These are phyloP conservation scores for Ceramica pisi DNA, from an alignment of 2,888 invertebrate genomes.

Conservation along the genomic window DNA sequence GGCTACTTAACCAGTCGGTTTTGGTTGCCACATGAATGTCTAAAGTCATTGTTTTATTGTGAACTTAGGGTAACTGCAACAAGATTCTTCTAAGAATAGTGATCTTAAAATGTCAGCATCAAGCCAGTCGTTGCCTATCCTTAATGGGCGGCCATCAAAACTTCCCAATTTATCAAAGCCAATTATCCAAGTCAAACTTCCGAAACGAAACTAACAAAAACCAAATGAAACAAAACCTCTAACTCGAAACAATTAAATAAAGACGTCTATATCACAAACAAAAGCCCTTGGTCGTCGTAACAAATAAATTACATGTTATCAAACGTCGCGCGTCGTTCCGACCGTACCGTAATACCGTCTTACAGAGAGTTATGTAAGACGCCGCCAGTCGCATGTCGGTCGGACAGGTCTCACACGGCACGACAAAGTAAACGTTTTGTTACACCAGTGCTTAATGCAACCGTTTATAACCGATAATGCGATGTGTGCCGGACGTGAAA, in stretches of 20 bases:
- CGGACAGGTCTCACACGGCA: conserved; percentile 26
- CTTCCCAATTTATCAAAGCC: not conserved
- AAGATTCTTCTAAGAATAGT: too few relatives aligned
- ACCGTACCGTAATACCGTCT: conserved; percentile 50
- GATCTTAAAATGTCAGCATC: too few relatives aligned
- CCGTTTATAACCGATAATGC: conserved; percentile 56
- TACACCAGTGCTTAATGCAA: conserved; percentile 42
- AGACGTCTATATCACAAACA: conserved; percentile 59
- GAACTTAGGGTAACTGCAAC: too few relatives aligned
- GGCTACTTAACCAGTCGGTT: not conserved
- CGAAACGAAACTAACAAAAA: not conserved
- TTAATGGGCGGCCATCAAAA: too few relatives aligned
- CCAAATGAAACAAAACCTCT: not conserved
- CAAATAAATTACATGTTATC: conserved; percentile 66
- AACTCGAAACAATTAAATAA: conserved; percentile 48
- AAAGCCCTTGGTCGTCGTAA: conserved; percentile 54
- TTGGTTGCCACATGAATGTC: too few relatives aligned
- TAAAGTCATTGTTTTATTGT: too few relatives aligned
- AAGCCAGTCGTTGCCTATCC: too few relatives aligned
- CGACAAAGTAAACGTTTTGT: conserved; percentile 52
- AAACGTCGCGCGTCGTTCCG: conserved; percentile 39
- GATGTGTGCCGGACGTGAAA: conserved; percentile 57
- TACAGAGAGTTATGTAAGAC: conserved; percentile 53
- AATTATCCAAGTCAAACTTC: too few relatives aligned
- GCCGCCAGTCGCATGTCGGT: conserved; percentile 58